Evolutionary conservation across 2,113 vertebrate species (phyloP).

Genomic region (Phalacrocorax aristotelis): DNA sequence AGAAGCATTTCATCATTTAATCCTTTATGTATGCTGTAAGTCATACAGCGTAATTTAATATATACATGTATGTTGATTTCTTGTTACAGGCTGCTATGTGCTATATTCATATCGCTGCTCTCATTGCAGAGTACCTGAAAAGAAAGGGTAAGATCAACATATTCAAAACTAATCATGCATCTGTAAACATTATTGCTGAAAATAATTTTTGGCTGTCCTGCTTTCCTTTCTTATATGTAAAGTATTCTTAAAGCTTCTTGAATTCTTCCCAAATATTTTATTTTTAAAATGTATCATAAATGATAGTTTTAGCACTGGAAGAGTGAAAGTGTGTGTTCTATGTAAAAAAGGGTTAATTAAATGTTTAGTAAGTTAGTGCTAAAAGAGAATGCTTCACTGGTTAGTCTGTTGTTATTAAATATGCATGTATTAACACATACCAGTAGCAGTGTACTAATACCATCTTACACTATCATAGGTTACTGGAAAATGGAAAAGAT

Average conservation of each 20-base stretch:
- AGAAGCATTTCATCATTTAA: not conserved
- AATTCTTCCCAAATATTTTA: not conserved
- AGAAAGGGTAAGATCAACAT: constrained; percentile 86
- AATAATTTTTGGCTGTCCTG: not conserved
- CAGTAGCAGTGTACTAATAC: constrained; percentile 69
- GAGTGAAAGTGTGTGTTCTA: not conserved
- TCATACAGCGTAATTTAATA: not conserved
- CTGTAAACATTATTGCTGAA: not conserved
- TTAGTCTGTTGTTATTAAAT: constrained; percentile 50
- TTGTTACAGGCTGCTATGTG: constrained; percentile 92
- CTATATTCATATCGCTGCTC: constrained; percentile 96
- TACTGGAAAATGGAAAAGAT: constrained; percentile 99
- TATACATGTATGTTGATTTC: not conserved
- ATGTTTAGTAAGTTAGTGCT: not conserved
- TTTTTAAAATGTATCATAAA: not conserved
- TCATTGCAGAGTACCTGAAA: constrained; percentile 96
- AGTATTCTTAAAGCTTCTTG: constrained; percentile 8
- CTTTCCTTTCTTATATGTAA: not conserved
- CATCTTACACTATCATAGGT: constrained; percentile 88
- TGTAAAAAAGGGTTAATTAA: not conserved
- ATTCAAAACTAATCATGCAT: not conserved
- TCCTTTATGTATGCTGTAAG: not conserved
- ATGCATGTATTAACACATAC: constrained; percentile 75
- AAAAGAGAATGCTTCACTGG: constrained; percentile 37
- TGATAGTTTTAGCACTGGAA: not conserved